Percentiles rank a stretch among this genome's conserved stretches.
Conservation (phyloP, 2,797 vertebrate genomes). For the Dendrocincla fuliginosa region DNA sequence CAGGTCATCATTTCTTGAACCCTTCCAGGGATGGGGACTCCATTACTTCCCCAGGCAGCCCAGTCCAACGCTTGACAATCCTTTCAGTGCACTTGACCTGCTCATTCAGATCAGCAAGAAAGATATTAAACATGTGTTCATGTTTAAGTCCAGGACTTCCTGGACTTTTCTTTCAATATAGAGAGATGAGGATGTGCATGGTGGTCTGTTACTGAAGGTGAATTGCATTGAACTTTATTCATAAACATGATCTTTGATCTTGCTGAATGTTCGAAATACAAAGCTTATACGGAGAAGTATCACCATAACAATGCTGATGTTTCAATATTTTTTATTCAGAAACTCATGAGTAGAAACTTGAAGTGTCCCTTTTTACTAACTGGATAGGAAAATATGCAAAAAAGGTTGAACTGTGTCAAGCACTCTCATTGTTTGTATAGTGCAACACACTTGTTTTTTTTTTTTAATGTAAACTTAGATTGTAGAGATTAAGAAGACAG, state of each 20-base stretch:
- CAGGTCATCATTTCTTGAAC: not conserved
- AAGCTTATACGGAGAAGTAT: not conserved
- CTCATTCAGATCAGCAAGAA: fast-evolving
- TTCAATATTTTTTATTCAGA: not conserved
- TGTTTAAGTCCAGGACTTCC: not conserved
- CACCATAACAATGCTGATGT: not conserved
- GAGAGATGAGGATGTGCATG: not conserved
- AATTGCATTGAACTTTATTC: not conserved
- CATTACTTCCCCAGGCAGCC: not conserved
- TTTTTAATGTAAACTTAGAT: not conserved
- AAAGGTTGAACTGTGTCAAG: not conserved
- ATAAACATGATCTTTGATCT: not conserved
- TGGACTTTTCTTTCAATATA: not conserved
- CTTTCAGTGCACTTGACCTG: not conserved
- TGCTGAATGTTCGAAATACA: not conserved
- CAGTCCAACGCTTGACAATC: not conserved
- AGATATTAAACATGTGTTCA: not conserved
- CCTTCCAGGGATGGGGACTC: not conserved
- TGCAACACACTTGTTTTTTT: not conserved
- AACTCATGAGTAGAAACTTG: not conserved
- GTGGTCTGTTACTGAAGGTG: not conserved
- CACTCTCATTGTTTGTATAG: not conserved
- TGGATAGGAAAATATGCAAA: not conserved
- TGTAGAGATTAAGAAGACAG: not conserved
- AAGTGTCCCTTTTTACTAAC: not conserved